A percentile compares a stretch with the other conserved stretches of the same genome.
Conservation (phyloP, 1,140 invertebrate genomes). For the Potamilus streckersoni region DNA sequence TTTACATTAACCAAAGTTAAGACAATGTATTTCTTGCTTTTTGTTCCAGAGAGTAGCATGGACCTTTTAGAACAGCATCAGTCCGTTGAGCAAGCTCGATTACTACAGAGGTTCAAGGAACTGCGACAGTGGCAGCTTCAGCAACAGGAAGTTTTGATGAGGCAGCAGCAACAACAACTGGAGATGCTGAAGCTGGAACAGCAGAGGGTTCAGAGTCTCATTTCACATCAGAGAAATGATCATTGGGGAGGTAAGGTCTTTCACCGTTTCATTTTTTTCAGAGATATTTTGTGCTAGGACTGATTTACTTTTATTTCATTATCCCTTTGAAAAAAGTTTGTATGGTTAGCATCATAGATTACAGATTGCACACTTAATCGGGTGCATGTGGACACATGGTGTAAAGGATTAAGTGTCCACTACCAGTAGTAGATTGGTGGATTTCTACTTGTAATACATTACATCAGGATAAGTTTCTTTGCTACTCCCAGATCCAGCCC, state of each 20-base stretch:
- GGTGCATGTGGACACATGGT: no score
- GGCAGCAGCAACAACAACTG: conserved; percentile 60
- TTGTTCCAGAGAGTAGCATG: conserved; percentile 27
- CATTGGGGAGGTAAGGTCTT: conserved; percentile 36
- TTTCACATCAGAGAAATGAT: conserved; percentile 50
- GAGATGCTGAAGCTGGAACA: conserved; percentile 52
- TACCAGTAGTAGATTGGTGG: no score
- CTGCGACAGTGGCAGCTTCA: conserved; percentile 59
- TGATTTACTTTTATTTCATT: no score
- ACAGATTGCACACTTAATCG: no score
- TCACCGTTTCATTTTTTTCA: neutral
- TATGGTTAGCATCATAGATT: no score
- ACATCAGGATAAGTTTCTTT: no score
- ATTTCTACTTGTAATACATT: no score
- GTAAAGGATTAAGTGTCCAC: no score
- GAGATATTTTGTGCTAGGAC: no score
- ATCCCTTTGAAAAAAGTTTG: no score
- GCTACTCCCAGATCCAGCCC: no score
- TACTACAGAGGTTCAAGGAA: conserved; percentile 59
- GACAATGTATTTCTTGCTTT: neutral
- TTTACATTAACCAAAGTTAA: neutral
- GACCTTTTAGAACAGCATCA: conserved; percentile 56
- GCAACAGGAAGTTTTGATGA: conserved; percentile 61
- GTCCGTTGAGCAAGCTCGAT: conserved; percentile 49
- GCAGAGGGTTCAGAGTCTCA: conserved; percentile 46